phyloP scores from a whole-genome alignment of 2,888 invertebrate genomes.

The Euspilapteryx auroguttella region DNA sequence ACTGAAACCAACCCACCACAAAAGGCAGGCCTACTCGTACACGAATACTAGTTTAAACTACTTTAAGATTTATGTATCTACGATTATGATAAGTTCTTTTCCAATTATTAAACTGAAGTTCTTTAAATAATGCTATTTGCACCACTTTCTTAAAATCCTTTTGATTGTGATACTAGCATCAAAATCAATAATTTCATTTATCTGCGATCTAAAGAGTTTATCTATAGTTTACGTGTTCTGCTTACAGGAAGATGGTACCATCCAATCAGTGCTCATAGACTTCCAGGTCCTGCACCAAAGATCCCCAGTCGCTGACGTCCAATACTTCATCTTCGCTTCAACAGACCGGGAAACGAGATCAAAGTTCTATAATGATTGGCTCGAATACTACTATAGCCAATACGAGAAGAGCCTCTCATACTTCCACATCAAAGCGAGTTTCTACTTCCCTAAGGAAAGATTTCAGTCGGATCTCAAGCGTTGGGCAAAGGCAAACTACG shows the following conservation, averaged over 20 bases:
- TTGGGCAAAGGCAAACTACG: not conserved
- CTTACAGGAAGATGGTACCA: not conserved
- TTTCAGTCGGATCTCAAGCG: slow-evolving; percentile 2
- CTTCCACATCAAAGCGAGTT: not conserved
- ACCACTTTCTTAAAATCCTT: too few species aligned
- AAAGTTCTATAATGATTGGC: slow-evolving; percentile 5
- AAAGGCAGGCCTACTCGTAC: too few species aligned
- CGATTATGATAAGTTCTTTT: too few species aligned
- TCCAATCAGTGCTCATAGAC: slow-evolving; percentile 3
- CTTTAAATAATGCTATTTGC: too few species aligned
- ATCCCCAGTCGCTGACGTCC: slow-evolving; percentile 2
- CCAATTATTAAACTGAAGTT: too few species aligned
- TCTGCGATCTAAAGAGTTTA: too few species aligned
- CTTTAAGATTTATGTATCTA: not conserved
- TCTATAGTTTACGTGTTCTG: too few species aligned
- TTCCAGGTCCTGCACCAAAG: slow-evolving; percentile 2
- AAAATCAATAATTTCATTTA: too few species aligned
- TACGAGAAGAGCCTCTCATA: slow-evolving; percentile 1
- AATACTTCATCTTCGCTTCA: slow-evolving; percentile 4
- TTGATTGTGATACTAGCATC: too few species aligned
- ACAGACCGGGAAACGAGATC: slow-evolving; percentile 3
- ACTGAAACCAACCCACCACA: too few species aligned
- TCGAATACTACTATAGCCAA: slow-evolving; percentile 3
- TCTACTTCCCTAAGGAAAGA: slow-evolving; percentile 1
- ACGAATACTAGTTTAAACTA: too few species aligned